These are phyloP conservation scores for Drosophila sordidula DNA, from an alignment of 2,888 invertebrate species.

Conservation along the genomic window DNA sequence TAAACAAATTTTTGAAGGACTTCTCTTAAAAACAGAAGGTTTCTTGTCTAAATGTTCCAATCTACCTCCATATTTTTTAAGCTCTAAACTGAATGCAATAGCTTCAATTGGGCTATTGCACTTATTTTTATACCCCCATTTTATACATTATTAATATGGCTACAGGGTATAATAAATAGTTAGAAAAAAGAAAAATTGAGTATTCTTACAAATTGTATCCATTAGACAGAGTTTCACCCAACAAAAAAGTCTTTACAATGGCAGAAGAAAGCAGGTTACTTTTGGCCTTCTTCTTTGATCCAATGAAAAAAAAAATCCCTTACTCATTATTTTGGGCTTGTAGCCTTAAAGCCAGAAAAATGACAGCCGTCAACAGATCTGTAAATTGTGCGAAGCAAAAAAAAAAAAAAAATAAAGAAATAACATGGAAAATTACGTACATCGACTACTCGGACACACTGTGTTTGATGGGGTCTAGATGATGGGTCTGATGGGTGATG, in stretches of 20 bases:
- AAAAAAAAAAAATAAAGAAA: conserved; percentile 34
- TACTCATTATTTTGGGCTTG: conserved; percentile 63
- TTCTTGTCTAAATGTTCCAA: too few species aligned
- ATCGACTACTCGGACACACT: conserved; percentile 15
- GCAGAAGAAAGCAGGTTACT: conserved; percentile 61
- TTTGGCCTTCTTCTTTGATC: conserved; percentile 37
- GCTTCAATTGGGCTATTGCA: not conserved
- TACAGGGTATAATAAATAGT: not conserved
- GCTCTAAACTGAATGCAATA: not conserved
- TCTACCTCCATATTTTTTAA: too few species aligned
- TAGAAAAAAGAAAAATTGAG: conserved; percentile 31
- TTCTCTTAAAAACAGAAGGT: too few species aligned
- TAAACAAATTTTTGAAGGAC: too few species aligned
- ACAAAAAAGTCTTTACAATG: conserved; percentile 32
- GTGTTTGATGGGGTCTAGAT: conserved; percentile 13
- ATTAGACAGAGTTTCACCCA: conserved; percentile 64
- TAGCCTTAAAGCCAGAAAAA: conserved; percentile 38
- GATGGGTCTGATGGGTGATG: conserved; percentile 47
- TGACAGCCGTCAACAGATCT: conserved; percentile 40
- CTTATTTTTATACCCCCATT: not conserved
- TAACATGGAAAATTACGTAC: conserved; percentile 31
- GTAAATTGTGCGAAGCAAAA: conserved; percentile 36
- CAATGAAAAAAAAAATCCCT: conserved; percentile 46
- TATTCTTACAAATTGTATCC: conserved; percentile 64
- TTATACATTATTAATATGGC: not conserved